Evolutionary conservation across 2,888 invertebrate species (phyloP).

Genomic region (Apodemia zela): DNA sequence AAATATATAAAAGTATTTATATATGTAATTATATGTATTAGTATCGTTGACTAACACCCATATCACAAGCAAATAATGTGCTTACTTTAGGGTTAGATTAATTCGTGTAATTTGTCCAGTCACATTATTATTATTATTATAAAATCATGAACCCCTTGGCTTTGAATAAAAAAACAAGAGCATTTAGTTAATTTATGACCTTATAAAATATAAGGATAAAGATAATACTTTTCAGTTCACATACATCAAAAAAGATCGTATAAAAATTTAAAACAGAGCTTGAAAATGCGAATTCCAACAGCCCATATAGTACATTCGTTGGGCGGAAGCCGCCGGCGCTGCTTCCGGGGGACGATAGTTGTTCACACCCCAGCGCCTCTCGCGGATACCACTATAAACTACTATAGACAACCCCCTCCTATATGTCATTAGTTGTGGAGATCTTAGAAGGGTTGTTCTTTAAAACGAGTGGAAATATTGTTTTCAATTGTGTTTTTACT

Average conservation of each 20-base stretch:
- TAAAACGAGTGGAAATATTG: constrained; percentile 7
- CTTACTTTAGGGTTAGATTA: too few species aligned
- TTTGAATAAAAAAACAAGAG: too few species aligned
- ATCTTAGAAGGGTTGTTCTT: constrained; percentile 4
- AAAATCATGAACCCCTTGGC: too few species aligned
- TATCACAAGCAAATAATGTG: too few species aligned
- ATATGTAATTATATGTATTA: too few species aligned
- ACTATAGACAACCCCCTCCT: constrained; percentile 20
- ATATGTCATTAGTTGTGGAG: constrained; percentile 20
- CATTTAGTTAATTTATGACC: too few species aligned
- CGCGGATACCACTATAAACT: constrained; percentile 55
- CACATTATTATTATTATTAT: too few species aligned
- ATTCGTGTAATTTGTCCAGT: too few species aligned
- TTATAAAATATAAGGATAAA: not conserved
- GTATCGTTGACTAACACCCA: too few species aligned
- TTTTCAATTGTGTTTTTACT: constrained; percentile 11
- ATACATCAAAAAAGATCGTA: constrained; percentile 29
- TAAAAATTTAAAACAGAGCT: constrained; percentile 40
- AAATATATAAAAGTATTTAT: too few species aligned
- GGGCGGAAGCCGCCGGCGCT: constrained; percentile 69
- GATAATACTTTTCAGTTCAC: constrained; percentile 21
- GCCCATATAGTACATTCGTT: constrained; percentile 57
- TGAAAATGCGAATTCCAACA: constrained; percentile 49
- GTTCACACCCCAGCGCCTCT: constrained; percentile 73
- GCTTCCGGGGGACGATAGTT: constrained; percentile 67